These are phyloP conservation scores for Vultur gryphus DNA, from an alignment of 2,797 vertebrate species.

Conservation along the genomic window DNA sequence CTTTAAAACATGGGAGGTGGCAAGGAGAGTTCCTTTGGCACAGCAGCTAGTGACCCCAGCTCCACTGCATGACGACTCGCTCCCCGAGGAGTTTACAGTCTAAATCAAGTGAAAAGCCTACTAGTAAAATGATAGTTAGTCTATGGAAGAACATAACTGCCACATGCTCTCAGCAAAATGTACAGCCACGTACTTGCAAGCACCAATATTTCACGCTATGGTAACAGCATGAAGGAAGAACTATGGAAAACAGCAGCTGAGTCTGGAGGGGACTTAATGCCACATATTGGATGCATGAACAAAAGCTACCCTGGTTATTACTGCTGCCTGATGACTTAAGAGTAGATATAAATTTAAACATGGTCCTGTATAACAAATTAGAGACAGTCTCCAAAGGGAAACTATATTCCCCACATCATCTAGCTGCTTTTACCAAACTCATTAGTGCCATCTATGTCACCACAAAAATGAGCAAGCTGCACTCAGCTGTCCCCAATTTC, in stretches of 20 bases:
- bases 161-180: background rate
- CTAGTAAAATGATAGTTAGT: background rate
- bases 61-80: background rate
- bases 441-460: background rate
- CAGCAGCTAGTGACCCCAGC: background rate
- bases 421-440: background rate
- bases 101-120: background rate
- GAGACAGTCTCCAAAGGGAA: background rate
- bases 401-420: background rate
- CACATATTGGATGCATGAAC: background rate
- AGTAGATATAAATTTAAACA: background rate
- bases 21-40: background rate
- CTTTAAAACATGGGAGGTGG: background rate
- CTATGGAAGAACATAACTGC: background rate
- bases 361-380: background rate
- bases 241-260: background rate
- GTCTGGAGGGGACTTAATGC: background rate
- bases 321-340: background rate
- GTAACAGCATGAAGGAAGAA: background rate
- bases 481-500: background rate
- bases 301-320: background rate
- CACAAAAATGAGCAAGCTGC: background rate
- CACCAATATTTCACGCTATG: background rate
- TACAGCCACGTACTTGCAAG: background rate
- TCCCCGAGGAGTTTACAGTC: background rate